These are phyloP conservation scores for Synanthedon vespiformis DNA, from an alignment of 2,888 invertebrate genomes.

Conservation along the genomic window DNA sequence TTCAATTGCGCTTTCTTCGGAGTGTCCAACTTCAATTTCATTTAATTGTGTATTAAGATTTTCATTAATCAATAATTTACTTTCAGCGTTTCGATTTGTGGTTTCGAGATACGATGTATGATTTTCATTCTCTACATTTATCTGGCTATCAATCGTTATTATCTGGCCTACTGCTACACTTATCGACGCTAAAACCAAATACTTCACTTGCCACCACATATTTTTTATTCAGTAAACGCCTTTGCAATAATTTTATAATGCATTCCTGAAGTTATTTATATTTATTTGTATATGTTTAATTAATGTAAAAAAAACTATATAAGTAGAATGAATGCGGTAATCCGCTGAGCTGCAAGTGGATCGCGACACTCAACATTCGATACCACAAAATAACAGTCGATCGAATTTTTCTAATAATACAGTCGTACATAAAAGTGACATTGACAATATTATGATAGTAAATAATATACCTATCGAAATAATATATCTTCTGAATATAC, in stretches of 20 bases:
- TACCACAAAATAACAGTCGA: not conserved
- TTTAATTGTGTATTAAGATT: not conserved
- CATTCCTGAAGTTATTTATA: not conserved
- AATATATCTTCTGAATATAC: no score
- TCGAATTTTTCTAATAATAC: not conserved
- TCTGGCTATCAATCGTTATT: not conserved
- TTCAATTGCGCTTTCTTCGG: no score
- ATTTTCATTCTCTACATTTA: not conserved
- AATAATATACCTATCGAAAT: not conserved
- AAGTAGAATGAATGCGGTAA: not conserved
- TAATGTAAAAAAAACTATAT: not conserved
- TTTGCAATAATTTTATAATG: not conserved
- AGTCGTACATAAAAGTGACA: not conserved
- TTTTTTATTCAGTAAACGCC: conserved; percentile 5
- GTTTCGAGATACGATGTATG: no score
- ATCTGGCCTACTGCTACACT: not conserved
- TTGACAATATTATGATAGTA: not conserved
- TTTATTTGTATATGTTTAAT: not conserved
- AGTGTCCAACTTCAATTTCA: not conserved
- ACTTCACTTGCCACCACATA: conserved; percentile 20
- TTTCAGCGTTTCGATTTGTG: no score
- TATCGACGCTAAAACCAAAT: conserved; percentile 1
- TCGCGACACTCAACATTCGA: not conserved
- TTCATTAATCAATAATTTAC: not conserved
- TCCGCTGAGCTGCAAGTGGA: not conserved